Conservation (phyloP, 2,797 vertebrate genomes). For the Enteromius afrohamiltoni region DNA sequence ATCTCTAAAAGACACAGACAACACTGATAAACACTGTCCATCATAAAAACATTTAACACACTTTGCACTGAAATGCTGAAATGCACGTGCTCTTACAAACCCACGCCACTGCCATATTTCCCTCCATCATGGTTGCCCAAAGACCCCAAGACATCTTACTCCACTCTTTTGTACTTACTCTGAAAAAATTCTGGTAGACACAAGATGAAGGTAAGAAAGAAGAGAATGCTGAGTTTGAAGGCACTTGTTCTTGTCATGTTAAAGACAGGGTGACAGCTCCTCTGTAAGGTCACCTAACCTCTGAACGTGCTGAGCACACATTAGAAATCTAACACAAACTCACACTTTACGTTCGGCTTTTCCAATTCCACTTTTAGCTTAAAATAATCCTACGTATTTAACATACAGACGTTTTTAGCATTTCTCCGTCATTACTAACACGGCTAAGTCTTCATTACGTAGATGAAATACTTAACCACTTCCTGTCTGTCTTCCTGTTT, state of each 20-base stretch:
- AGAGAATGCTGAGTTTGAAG: conserved; percentile 79
- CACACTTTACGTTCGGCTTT: background rate
- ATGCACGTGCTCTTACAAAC: conserved; percentile 24
- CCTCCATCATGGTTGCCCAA: background rate
- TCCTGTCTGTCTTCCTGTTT: conserved; percentile 77
- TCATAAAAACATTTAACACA: background rate
- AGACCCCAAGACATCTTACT: conserved; percentile 56
- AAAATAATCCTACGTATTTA: background rate
- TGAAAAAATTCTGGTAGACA: conserved; percentile 90
- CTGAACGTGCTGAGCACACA: background rate
- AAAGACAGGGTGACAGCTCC: conserved; percentile 54
- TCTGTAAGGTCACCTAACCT: background rate
- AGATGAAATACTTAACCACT: conserved; percentile 53
- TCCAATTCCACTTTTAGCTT: background rate
- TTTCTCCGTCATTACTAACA: background rate
- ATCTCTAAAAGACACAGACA: background rate
- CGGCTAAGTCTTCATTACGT: conserved; percentile 4
- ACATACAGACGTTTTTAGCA: background rate
- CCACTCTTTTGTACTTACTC: conserved; percentile 76
- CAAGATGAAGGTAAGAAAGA: conserved; percentile 82
- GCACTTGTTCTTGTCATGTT: conserved; percentile 77
- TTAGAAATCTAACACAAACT: background rate
- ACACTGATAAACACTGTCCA: background rate
- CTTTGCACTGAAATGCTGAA: conserved; percentile 3
- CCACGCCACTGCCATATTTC: background rate